Evolutionary conservation across 2,113 vertebrate genomes (phyloP).

Genomic region (Pungitius pungitius): DNA sequence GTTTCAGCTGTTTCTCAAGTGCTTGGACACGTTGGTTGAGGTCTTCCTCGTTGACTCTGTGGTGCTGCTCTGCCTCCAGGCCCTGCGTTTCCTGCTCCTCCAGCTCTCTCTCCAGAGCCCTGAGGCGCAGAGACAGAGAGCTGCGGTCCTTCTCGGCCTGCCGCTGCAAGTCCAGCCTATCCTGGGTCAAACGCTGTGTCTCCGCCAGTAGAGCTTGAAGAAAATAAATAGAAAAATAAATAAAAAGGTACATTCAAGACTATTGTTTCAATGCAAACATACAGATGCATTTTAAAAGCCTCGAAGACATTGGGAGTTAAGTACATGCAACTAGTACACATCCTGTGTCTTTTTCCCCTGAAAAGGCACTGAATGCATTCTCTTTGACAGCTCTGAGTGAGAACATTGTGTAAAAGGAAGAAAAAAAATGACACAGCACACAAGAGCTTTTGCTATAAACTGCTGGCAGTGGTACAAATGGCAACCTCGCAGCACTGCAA

Average conservation of each 20-base stretch:
- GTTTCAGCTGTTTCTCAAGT: constrained; percentile 93
- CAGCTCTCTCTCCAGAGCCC: constrained; percentile 86
- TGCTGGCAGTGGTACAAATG: constrained; percentile 42
- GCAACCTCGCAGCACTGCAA: constrained; percentile 69
- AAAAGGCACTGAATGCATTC: constrained; percentile 10
- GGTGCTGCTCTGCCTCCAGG: constrained; percentile 78
- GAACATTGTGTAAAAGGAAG: neutral
- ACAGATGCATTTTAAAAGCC: neutral
- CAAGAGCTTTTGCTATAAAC: constrained; percentile 21
- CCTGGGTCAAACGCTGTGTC: constrained; percentile 84
- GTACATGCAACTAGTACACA: constrained; percentile 11
- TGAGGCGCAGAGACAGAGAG: constrained; percentile 83
- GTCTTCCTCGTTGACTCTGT: constrained; percentile 82
- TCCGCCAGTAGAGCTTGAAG: constrained; percentile 86
- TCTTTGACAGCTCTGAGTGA: neutral
- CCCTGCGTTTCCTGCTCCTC: constrained; percentile 88
- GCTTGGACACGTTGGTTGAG: constrained; percentile 87
- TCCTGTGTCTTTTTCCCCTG: neutral
- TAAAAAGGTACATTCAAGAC: neutral
- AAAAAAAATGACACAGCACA: constrained; percentile 51
- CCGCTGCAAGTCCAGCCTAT: constrained; percentile 87
- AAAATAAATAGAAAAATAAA: neutral
- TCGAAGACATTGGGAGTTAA: neutral
- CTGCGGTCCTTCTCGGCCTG: constrained; percentile 90
- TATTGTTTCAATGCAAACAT: neutral